Base-by-base conservation (phyloP, 2,888 invertebrate species). In the Tetanocera ferruginea region DNA sequence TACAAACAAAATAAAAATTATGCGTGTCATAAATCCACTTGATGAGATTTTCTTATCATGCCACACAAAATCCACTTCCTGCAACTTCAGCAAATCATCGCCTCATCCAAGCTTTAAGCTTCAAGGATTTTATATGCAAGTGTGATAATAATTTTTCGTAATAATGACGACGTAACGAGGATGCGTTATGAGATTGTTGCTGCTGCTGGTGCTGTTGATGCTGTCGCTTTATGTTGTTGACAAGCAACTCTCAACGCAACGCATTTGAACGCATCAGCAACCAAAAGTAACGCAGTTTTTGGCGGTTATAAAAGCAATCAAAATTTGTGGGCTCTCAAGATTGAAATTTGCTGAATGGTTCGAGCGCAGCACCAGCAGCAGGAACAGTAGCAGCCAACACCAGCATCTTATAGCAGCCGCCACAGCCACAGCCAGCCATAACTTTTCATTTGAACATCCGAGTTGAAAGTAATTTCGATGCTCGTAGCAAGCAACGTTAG, bases 111-210 rank as follows among this genome's bases (percentile, higher is more conserved):
- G 49, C 66, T 37, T 31, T 28, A 49, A 28, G 69, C 28, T n/a
- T 25, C 34, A 31, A 19, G n/a, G 11, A 34, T 57, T 69, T 76
- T 70, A 37, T 37, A 62, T 51, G 76, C 71, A 80, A 79, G 82
- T 80, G 84, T 81, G 85, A 86, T 85, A 84, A 86, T 86, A 86
- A 85, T 85, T 85, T 86, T 84, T 83, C 86, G 86, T 85, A 85
- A 86, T 86, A 84, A 85, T 85, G 86, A 83, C 86, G 84, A 74
- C 83, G 69, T 70, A 82, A 78, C 80, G 66, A 60, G 83, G 80
- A 84, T 84, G 49, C 34, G 55, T 62, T n/a, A 34, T 62, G 43
- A 43, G 34, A 25, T 73, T 73, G 73, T 73, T 73, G 60, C 43
- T 49, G 73, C 17, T 62, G 28, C 25, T 72, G 55, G 28, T 64